Evolutionary conservation across 2,888 invertebrate genomes (phyloP).

Genomic region (Galeopsomyia nigrocyanea): DNA sequence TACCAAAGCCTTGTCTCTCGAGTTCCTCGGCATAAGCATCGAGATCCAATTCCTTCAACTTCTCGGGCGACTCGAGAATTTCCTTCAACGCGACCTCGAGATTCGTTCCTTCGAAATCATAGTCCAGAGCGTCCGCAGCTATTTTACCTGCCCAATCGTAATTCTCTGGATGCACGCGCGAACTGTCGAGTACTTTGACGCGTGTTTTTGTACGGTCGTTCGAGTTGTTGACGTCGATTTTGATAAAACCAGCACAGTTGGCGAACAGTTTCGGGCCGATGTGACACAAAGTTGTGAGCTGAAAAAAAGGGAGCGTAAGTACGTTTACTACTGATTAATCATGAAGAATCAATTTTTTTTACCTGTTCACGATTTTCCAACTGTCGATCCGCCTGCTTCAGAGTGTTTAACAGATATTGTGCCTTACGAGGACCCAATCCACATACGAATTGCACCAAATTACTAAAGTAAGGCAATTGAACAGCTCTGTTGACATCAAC

Average conservation of each 20-base stretch:
- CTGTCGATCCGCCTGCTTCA: slow-evolving; percentile 92
- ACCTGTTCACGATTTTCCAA: slow-evolving; percentile 86
- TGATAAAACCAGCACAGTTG: slow-evolving; percentile 98
- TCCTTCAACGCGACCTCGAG: slow-evolving; percentile 95
- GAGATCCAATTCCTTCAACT: slow-evolving; percentile 94
- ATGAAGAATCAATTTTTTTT: no score
- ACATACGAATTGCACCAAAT: slow-evolving; percentile 95
- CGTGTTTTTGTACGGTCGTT: slow-evolving; percentile 72
- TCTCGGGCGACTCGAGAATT: slow-evolving; percentile 94
- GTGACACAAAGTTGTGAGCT: slow-evolving; percentile 94
- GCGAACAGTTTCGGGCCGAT: slow-evolving; percentile 99
- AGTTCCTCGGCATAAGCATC: slow-evolving; percentile 99
- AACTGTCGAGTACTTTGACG: slow-evolving; percentile 96
- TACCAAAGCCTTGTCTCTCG: slow-evolving; percentile 88
- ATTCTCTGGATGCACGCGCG: slow-evolving; percentile 98
- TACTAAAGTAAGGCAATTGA: slow-evolving; percentile 87
- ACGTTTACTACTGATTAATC: no score
- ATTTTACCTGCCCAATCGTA: slow-evolving; percentile 99
- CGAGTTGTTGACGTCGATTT: slow-evolving; percentile 91
- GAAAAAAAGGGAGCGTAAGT: slow-evolving; percentile 62
- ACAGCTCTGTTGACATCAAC: slow-evolving; percentile 95
- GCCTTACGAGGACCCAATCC: slow-evolving; percentile 97
- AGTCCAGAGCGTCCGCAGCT: slow-evolving; percentile 99
- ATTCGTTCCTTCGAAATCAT: slow-evolving; percentile 96
- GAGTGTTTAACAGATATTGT: slow-evolving; percentile 84